Percentiles rank a stretch among this genome's conserved stretches.
These are phyloP conservation scores for Ooceraea biroi DNA, from an alignment of 1,140 invertebrate species.

Conservation along the genomic window DNA sequence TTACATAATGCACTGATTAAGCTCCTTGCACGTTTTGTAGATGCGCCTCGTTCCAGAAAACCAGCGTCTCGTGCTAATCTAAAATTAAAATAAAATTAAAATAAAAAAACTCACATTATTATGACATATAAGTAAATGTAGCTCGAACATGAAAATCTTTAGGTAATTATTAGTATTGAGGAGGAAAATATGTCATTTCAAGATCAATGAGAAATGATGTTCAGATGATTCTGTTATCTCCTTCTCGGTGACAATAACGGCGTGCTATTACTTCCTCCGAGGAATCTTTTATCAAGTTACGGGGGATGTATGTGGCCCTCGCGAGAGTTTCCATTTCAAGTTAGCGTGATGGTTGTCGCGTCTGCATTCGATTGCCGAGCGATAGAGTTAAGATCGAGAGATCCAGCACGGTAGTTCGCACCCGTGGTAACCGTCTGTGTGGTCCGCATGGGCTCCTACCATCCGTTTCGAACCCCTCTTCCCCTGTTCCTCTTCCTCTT, in stretches of 20 bases:
- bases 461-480: conserved; percentile 64
- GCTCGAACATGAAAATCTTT: too few species aligned
- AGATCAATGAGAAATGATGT: not conserved
- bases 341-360: conserved; percentile 48
- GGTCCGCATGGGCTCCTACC: conserved; percentile 64
- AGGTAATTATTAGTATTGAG: too few species aligned
- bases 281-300: conserved; percentile 51
- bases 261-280: not conserved
- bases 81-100: too few species aligned
- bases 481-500: conserved; percentile 61
- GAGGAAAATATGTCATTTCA: too few species aligned
- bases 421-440: conserved; percentile 68
- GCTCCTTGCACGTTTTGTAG: conserved; percentile 24
- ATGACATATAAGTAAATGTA: too few species aligned
- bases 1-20: conserved; percentile 39
- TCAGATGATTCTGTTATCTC: not conserved
- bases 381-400: conserved; percentile 53
- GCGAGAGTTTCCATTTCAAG: conserved; percentile 55
- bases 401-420: conserved; percentile 64
- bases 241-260: conserved; percentile 41
- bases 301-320: not conserved
- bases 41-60: conserved; percentile 39
- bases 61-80: too few species aligned
- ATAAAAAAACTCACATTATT: too few species aligned
- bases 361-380: conserved; percentile 55